These are phyloP conservation scores for Eupithecia exiguata DNA, from an alignment of 2,888 invertebrate species.

Conservation along the genomic window DNA sequence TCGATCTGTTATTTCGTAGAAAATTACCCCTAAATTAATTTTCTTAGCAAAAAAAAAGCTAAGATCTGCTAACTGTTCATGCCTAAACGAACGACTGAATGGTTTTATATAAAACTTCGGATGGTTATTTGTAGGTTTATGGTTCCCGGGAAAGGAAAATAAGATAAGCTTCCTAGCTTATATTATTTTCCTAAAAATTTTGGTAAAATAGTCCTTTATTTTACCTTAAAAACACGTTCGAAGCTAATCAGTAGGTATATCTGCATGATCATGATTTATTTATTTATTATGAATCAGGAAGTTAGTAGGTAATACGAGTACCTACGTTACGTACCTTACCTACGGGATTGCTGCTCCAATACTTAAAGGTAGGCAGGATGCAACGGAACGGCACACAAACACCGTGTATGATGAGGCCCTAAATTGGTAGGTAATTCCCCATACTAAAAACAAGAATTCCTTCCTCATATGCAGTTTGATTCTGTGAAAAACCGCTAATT, in stretches of 20 bases:
- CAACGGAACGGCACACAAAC: not conserved
- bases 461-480: not conserved
- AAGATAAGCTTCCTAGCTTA: too few relatives aligned
- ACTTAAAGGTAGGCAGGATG: not conserved
- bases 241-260: too few relatives aligned
- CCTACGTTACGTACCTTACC: not conserved
- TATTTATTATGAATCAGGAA: too few relatives aligned
- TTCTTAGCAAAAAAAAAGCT: too few relatives aligned
- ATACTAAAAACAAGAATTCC: too few relatives aligned
- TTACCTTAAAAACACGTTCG: too few relatives aligned
- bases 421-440: constrained; percentile 2
- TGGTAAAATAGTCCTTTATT: too few relatives aligned
- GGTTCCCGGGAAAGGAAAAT: too few relatives aligned
- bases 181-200: too few relatives aligned
- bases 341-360: not conserved
- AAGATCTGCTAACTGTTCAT: not conserved
- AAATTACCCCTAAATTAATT: too few relatives aligned
- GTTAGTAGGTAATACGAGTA: too few relatives aligned
- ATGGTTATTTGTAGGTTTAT: not conserved
- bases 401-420: not conserved
- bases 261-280: too few relatives aligned
- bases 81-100: not conserved
- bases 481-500: not conserved
- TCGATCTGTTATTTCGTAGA: not conserved
- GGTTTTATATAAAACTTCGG: not conserved